A percentile compares a stretch with the other conserved stretches of the same genome.
Evolutionary conservation across 2,797 vertebrate species (phyloP).

Genomic region (Sebastes nivosus): DNA sequence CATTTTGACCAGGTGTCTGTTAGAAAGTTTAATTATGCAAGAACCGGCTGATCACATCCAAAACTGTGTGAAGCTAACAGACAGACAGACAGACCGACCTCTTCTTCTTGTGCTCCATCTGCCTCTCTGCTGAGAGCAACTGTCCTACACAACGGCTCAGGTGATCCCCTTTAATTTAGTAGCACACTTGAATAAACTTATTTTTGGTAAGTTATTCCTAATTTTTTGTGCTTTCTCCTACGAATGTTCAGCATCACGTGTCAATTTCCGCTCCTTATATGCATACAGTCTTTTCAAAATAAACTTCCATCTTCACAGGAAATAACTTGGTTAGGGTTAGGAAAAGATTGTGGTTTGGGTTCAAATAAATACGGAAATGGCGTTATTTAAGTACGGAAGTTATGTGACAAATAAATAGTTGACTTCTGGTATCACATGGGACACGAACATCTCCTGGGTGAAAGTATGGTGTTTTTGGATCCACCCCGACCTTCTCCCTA

Average conservation of each 20-base stretch:
- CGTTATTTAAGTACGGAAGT: background rate
- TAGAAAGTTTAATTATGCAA: constrained; percentile 46
- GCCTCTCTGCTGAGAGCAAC: background rate
- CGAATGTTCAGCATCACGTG: too few relatives aligned
- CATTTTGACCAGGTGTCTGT: constrained; percentile 18
- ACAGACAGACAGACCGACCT: constrained; percentile 23
- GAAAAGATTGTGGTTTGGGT: background rate
- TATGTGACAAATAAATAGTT: background rate
- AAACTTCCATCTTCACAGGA: background rate
- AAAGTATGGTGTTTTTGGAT: background rate
- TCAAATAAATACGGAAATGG: background rate
- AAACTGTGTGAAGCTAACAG: constrained; percentile 37
- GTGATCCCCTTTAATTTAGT: too few relatives aligned
- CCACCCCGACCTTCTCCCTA: too few relatives aligned
- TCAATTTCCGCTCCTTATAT: background rate
- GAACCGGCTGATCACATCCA: constrained; percentile 33
- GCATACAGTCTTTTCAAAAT: background rate
- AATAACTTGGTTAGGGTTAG: background rate
- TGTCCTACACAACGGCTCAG: background rate
- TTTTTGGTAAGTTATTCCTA: too few relatives aligned
- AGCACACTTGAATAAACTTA: too few relatives aligned
- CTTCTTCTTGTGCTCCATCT: constrained; percentile 24
- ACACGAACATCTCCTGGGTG: background rate
- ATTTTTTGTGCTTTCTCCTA: too few relatives aligned
- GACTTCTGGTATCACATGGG: background rate